Conservation (phyloP, 1,140 invertebrate species). For the Trissolcus basalis region DNA sequence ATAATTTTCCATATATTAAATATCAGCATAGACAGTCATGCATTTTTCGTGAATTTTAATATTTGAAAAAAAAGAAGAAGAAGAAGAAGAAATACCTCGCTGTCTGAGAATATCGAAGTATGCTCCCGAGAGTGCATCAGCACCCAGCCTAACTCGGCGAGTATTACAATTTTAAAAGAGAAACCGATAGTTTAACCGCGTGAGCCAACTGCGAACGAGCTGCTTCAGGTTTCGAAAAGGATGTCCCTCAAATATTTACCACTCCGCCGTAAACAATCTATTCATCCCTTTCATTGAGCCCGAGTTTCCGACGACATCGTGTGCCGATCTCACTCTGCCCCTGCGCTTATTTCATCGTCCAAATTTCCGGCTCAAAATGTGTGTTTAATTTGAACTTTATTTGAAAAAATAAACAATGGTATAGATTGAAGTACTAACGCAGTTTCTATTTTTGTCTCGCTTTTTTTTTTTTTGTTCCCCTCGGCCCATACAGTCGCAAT, state of each 20-base stretch:
- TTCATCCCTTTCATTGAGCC: conserved; percentile 35
- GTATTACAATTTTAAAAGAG: conserved; percentile 73
- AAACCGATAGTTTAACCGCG: conserved; percentile 70
- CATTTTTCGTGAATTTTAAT: conserved; percentile 57
- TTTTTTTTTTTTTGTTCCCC: no score
- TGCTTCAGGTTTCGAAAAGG: conserved; percentile 59
- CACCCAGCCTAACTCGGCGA: conserved; percentile 50
- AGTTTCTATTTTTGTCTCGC: conserved; percentile 39
- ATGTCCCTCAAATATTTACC: conserved; percentile 71
- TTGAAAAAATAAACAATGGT: conserved; percentile 38
- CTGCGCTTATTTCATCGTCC: conserved; percentile 6
- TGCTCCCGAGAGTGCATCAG: conserved; percentile 43
- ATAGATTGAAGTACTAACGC: conserved; percentile 36
- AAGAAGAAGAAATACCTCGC: conserved; percentile 5
- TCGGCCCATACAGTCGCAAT: conserved; percentile 39
- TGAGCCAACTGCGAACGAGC: conserved; percentile 66
- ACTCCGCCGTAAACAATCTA: conserved; percentile 61
- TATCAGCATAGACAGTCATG: conserved; percentile 34
- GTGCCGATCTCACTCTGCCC: conserved; percentile 13
- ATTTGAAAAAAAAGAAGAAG: conserved; percentile 48
- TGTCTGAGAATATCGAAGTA: conserved; percentile 52
- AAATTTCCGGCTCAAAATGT: conserved; percentile 38
- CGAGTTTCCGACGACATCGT: conserved; percentile 28
- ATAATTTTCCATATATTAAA: conserved; percentile 20
- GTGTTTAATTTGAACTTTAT: conserved; percentile 49